Conservation (phyloP, 2,113 vertebrate genomes). For the Peromyscus maniculatus region DNA sequence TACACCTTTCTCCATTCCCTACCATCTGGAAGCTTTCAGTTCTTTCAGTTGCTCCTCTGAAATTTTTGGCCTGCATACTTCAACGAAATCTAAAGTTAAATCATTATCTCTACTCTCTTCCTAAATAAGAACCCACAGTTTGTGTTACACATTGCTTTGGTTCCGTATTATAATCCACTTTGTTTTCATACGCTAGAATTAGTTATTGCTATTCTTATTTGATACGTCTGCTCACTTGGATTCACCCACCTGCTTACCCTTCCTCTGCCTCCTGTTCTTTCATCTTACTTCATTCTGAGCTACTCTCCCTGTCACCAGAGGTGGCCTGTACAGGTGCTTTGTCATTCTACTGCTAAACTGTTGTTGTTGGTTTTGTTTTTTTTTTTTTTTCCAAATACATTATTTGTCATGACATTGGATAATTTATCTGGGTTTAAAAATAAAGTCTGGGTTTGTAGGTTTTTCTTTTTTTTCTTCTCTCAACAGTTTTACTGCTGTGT, state of each 20-base stretch:
- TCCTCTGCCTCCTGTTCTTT: not conserved
- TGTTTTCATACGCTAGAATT: constrained; percentile 48
- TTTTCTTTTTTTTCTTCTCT: not conserved
- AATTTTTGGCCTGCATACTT: constrained; percentile 49
- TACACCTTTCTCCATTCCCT: not conserved
- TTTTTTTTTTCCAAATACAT: not conserved
- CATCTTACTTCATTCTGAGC: constrained; percentile 1
- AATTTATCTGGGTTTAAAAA: not conserved
- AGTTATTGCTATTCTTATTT: constrained; percentile 31
- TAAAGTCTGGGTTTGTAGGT: not conserved
- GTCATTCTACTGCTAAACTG: not conserved
- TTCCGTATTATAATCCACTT: constrained; percentile 32
- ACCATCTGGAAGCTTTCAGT: constrained; percentile 45
- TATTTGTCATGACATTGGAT: constrained; percentile 27
- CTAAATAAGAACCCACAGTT: constrained; percentile 50
- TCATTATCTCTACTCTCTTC: constrained; percentile 12
- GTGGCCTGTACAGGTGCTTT: not conserved
- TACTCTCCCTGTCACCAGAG: not conserved
- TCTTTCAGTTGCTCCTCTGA: constrained; percentile 56
- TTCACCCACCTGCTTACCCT: not conserved
- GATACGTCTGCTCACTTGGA: constrained; percentile 30
- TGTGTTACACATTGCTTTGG: not conserved
- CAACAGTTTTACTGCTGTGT: constrained; percentile 24
- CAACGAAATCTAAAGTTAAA: constrained; percentile 63
- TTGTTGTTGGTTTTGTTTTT: too few relatives aligned